Percentiles rank a stretch among this genome's conserved stretches.
These are phyloP conservation scores for Zenarchopterus dispar DNA, from an alignment of 2,797 vertebrate species.

Conservation along the genomic window DNA sequence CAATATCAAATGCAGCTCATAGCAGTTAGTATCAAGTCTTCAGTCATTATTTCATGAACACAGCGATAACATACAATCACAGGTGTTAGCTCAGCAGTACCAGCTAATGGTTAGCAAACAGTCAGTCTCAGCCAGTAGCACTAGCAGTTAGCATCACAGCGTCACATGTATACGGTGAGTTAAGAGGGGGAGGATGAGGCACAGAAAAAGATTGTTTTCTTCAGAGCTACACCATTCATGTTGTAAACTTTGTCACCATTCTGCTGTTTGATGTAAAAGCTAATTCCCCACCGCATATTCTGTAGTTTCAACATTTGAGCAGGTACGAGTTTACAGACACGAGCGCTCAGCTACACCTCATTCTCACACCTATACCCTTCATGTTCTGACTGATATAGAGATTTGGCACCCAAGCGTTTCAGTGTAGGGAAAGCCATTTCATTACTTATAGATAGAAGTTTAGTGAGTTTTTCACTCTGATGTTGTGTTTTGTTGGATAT, in stretches of 20 bases:
- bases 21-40: conserved; percentile 44
- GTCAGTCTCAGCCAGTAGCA: conserved; percentile 54
- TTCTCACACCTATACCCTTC: no score
- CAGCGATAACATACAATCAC: conserved; percentile 48
- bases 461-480: no score
- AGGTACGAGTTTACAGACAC: no score
- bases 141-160: conserved; percentile 68
- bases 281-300: no score
- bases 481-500: no score
- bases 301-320: no score
- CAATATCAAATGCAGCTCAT: conserved; percentile 39
- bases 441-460: no score
- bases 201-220: conserved; percentile 54
- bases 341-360: no score
- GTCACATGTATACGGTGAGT: conserved; percentile 68
- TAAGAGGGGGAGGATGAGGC: conserved; percentile 64
- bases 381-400: no score
- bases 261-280: no score
- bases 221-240: background rate
- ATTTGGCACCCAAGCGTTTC: no score
- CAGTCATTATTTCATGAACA: conserved; percentile 30
- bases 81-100: conserved; percentile 61
- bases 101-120: conserved; percentile 63
- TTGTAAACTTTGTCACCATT: background rate
- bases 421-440: no score